phyloP scores from a whole-genome alignment of 2,888 invertebrate genomes.

The Idaea dimidiata region DNA sequence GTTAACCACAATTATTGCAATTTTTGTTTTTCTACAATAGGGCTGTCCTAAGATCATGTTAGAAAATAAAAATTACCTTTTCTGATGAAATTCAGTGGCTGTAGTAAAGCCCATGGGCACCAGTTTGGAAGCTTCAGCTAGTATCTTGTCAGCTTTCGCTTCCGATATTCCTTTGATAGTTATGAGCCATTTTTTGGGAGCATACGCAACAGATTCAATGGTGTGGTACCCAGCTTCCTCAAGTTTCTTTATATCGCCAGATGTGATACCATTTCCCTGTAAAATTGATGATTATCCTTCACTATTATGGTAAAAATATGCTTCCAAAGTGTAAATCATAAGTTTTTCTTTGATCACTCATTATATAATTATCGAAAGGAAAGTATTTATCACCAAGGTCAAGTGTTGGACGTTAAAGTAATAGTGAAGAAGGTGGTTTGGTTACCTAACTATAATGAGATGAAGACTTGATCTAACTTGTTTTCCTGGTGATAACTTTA shows the following conservation, averaged over 20 bases:
- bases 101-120: constrained; percentile 99
- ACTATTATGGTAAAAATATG: too few species aligned
- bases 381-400: too few species aligned
- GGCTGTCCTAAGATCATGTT: too few species aligned
- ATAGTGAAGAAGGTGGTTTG: too few species aligned
- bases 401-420: too few species aligned
- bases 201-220: constrained; percentile 96
- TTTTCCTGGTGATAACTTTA: constrained; percentile 43
- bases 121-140: constrained; percentile 93
- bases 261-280: constrained; percentile 94
- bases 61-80: constrained; percentile 75
- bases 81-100: constrained; percentile 97
- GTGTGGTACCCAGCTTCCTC: constrained; percentile 97
- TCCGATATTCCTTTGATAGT: constrained; percentile 97
- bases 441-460: not conserved
- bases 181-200: constrained; percentile 94
- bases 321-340: too few species aligned
- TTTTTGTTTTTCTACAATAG: too few species aligned
- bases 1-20: too few species aligned
- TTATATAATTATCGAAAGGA: too few species aligned
- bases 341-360: too few species aligned
- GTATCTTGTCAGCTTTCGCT: constrained; percentile 96
- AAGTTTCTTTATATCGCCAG: constrained; percentile 94
- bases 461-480: not conserved
- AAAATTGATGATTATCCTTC: constrained; percentile 23